Conservation (phyloP, 2,113 vertebrate genomes). For the Ancistrus triradiatus region DNA sequence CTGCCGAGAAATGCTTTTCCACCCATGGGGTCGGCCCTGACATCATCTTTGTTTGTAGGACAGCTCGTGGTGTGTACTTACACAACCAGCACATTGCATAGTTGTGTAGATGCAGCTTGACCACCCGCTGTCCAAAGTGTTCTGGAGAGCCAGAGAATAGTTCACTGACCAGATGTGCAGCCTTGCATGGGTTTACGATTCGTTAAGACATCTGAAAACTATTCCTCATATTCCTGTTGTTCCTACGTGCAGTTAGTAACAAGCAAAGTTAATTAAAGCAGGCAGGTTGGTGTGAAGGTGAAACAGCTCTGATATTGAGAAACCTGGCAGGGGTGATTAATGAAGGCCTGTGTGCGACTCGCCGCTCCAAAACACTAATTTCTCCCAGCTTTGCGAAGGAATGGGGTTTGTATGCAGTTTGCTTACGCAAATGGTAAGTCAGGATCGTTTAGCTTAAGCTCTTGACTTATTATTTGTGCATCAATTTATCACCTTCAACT, state of each 20-base stretch:
- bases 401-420: background rate
- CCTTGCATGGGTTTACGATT: background rate
- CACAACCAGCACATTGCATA: background rate
- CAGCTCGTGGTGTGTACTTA: slow-evolving; percentile 14
- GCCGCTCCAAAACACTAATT: slow-evolving; percentile 1
- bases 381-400: slow-evolving; percentile 20
- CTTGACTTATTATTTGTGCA: background rate
- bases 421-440: slow-evolving; percentile 12
- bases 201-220: slow-evolving; percentile 42
- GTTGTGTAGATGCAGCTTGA: background rate
- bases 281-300: background rate
- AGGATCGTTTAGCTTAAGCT: background rate
- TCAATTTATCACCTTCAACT: slow-evolving; percentile 12
- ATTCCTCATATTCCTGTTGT: slow-evolving; percentile 18
- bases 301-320: background rate
- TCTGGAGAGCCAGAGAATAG: background rate
- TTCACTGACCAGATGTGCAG: slow-evolving; percentile 10
- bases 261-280: slow-evolving; percentile 4
- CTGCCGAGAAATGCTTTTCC: background rate
- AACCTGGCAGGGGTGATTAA: background rate
- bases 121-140: slow-evolving; percentile 13
- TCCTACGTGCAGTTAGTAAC: slow-evolving; percentile 29
- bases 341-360: background rate
- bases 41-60: slow-evolving; percentile 6
- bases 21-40: background rate